Percentiles rank a stretch among this genome's conserved stretches.
Evolutionary conservation across 2,113 vertebrate species (phyloP).

Genomic region (Potamarius usumacintae): DNA sequence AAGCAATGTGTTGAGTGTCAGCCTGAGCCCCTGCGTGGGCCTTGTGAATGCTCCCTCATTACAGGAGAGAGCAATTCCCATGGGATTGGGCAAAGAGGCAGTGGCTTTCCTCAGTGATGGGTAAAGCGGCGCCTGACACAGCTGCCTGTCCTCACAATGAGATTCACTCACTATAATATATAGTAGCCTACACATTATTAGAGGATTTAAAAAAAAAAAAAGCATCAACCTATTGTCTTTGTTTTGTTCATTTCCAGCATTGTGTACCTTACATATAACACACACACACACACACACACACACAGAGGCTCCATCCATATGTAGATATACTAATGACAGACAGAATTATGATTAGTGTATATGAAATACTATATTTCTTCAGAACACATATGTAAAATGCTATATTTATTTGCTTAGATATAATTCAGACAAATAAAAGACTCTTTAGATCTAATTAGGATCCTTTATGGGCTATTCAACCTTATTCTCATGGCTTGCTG

Average conservation of each 20-base stretch:
- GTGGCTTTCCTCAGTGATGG: background rate
- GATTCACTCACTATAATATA: constrained; percentile 27
- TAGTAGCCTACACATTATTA: background rate
- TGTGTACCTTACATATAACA: background rate
- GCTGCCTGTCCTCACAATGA: constrained; percentile 55
- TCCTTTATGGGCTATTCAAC: background rate
- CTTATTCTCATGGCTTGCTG: constrained; percentile 13
- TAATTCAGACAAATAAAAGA: background rate
- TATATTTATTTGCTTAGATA: background rate
- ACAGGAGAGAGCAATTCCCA: constrained; percentile 53
- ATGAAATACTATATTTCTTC: background rate
- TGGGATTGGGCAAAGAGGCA: constrained; percentile 55
- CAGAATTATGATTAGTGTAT: background rate
- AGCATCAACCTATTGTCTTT: background rate
- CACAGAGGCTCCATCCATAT: too few relatives aligned
- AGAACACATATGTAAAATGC: background rate
- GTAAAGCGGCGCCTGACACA: constrained; percentile 56
- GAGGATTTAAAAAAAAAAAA: background rate
- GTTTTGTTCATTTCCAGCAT: background rate
- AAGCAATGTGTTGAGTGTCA: constrained; percentile 45
- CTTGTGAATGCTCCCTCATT: constrained; percentile 62
- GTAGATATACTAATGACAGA: background rate
- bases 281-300: background rate
- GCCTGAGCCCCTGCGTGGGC: constrained; percentile 43
- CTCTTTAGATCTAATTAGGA: background rate